Conservation (phyloP, 1,140 invertebrate genomes). For the Bemisia tabaci region DNA sequence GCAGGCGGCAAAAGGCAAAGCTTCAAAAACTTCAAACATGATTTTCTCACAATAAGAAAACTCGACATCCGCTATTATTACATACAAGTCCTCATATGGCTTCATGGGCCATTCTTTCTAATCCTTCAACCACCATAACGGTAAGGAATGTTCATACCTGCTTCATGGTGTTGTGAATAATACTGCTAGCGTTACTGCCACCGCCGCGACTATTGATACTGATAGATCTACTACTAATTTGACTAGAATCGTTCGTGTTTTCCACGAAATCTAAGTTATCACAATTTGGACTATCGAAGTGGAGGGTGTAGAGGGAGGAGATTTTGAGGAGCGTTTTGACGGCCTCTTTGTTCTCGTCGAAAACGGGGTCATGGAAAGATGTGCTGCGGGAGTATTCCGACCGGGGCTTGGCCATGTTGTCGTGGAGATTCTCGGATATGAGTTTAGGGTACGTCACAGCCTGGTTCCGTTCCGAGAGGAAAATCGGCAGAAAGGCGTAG, state of each 20-base stretch:
- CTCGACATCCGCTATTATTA: too few relatives aligned
- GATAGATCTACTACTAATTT: background rate
- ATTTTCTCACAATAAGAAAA: too few relatives aligned
- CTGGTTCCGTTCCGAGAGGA: conserved; percentile 14
- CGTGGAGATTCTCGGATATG: background rate
- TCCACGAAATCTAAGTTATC: too few relatives aligned
- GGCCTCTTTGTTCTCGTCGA: conserved; percentile 9
- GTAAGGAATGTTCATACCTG: too few relatives aligned
- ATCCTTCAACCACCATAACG: too few relatives aligned
- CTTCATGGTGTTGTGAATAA: too few relatives aligned
- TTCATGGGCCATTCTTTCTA: too few relatives aligned
- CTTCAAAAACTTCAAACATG: too few relatives aligned
- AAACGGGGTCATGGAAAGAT: conserved; percentile 8
- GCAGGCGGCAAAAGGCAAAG: too few relatives aligned
- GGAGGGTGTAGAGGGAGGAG: background rate
- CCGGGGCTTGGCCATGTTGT: background rate
- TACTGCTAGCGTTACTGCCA: too few relatives aligned
- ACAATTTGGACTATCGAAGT: background rate
- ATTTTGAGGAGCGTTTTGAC: background rate
- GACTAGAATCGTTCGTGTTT: background rate
- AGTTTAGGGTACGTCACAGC: background rate
- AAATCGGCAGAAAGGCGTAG: conserved; percentile 31
- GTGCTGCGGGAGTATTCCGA: background rate
- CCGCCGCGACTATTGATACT: too few relatives aligned
- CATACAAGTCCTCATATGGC: too few relatives aligned